phyloP scores from a whole-genome alignment of 2,113 vertebrate genomes.

The Chaetops frenatus region DNA sequence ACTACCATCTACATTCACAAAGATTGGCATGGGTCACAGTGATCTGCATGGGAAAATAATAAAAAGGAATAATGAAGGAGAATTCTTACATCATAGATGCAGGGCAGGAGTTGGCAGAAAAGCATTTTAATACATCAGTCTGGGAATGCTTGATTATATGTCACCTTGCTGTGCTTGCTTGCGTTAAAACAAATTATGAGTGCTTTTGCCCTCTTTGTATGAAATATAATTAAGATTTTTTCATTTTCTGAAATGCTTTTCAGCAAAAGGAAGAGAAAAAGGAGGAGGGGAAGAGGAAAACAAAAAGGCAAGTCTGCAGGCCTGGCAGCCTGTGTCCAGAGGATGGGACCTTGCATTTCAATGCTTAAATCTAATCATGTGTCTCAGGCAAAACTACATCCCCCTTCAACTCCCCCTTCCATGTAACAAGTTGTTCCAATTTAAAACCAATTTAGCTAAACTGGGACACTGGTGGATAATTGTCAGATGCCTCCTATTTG shows the following conservation, averaged over 20 bases:
- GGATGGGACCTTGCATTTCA: background rate
- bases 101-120: background rate
- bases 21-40: background rate
- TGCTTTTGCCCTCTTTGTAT: background rate
- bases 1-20: background rate
- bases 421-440: constrained; percentile 10
- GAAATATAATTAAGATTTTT: constrained; percentile 10
- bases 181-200: background rate
- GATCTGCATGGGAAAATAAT: background rate
- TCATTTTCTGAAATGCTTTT: background rate
- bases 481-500: constrained; percentile 15
- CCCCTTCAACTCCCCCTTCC: background rate
- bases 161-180: background rate
- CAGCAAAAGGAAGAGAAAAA: background rate
- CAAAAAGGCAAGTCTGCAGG: background rate
- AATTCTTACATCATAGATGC: background rate
- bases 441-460: constrained; percentile 50
- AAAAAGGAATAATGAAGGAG: background rate
- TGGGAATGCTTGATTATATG: background rate
- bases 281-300: background rate
- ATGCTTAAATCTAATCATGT: background rate
- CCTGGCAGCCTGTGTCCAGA: background rate
- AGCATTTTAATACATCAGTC: constrained; percentile 10
- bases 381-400: background rate
- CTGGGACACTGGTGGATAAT: constrained; percentile 35